phyloP scores from a whole-genome alignment of 2,888 invertebrate species.

The Ochropleura leucogaster region DNA sequence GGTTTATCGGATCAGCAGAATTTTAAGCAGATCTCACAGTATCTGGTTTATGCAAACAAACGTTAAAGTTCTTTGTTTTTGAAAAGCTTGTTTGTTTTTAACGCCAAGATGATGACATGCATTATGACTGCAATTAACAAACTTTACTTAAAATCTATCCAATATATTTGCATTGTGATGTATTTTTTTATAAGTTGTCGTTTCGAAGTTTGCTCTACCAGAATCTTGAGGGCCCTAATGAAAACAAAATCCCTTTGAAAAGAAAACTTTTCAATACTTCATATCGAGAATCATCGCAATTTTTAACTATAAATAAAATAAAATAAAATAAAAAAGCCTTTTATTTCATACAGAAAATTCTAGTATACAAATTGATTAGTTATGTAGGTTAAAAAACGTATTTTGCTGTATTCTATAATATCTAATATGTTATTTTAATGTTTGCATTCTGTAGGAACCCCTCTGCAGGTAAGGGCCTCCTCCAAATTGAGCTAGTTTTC shows the following conservation, averaged over 20 bases:
- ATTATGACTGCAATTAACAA: not conserved
- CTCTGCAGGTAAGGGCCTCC: too few relatives aligned
- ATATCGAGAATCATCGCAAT: too few relatives aligned
- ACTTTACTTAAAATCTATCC: not conserved
- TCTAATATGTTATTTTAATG: too few relatives aligned
- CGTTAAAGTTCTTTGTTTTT: slow-evolving; percentile 6
- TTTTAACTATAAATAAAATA: too few relatives aligned
- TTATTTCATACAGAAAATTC: too few relatives aligned
- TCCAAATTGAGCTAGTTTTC: too few relatives aligned
- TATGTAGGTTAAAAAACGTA: too few relatives aligned
- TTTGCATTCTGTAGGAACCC: too few relatives aligned
- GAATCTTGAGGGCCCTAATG: not conserved
- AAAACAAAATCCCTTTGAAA: not conserved
- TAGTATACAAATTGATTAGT: too few relatives aligned
- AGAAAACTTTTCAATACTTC: not conserved
- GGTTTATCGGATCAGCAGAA: slow-evolving; percentile 43
- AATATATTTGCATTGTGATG: not conserved
- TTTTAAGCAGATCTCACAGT: slow-evolving; percentile 27
- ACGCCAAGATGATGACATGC: not conserved
- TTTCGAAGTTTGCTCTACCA: not conserved
- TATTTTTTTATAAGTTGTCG: not conserved
- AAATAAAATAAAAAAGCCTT: too few relatives aligned
- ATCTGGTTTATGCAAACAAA: slow-evolving; percentile 21
- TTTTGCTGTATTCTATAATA: too few relatives aligned
- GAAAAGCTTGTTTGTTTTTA: slow-evolving; percentile 2